Evolutionary conservation across 2,113 vertebrate genomes (phyloP).

Genomic region (Seriola rivoliana): DNA sequence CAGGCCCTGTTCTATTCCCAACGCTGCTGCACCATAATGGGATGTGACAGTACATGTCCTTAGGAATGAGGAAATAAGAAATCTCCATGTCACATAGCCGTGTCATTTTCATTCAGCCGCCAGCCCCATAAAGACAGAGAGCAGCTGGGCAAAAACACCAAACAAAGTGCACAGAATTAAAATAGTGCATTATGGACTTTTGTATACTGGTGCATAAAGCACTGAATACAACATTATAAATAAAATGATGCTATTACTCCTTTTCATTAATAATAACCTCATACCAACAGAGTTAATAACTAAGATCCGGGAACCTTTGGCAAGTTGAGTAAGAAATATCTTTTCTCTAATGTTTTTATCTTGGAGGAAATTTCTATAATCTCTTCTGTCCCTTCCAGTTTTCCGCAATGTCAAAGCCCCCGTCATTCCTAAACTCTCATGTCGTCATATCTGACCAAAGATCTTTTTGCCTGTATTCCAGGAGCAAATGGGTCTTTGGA

Average conservation of each 20-base stretch:
- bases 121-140: constrained; percentile 37
- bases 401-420: neutral
- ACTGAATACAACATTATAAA: neutral
- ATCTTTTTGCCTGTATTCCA: neutral
- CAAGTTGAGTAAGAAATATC: neutral
- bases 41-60: constrained; percentile 74
- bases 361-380: neutral
- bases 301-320: neutral
- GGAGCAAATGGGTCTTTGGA: neutral
- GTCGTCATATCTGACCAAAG: neutral
- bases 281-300: neutral
- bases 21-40: constrained; percentile 69
- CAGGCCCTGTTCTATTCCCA: constrained; percentile 60
- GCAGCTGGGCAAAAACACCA: constrained; percentile 23
- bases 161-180: constrained; percentile 19
- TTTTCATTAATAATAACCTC: neutral
- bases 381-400: neutral
- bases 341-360: neutral
- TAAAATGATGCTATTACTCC: neutral
- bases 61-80: constrained; percentile 71
- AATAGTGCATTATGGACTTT: constrained; percentile 1
- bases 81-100: constrained; percentile 63
- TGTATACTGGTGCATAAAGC: neutral
- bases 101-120: constrained; percentile 60
- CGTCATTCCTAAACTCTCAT: neutral